Base-by-base conservation (phyloP, 2,797 vertebrate species). In the Coluber constrictor region DNA sequence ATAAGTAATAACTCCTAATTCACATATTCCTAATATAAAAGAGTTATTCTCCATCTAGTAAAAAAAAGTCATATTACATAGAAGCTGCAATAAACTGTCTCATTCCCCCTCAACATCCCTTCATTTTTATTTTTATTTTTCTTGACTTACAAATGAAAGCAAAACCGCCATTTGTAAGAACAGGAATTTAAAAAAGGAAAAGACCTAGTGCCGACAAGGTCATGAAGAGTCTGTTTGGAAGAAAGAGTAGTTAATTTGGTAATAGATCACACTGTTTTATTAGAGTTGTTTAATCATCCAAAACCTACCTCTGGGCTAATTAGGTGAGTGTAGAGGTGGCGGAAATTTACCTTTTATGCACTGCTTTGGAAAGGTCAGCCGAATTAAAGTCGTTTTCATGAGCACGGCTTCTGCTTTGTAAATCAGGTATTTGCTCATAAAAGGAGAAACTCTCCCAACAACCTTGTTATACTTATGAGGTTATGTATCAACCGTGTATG, bases 251-350 rank as follows among this genome's bases (percentile, higher is more conserved):
- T 90, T 92, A 89, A 90, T 86, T 92, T 92, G 86, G 18, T 87
- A 91, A 91, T 70, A 91, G 57, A 92, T 88, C 87, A 86, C 51
- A 79, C 57, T 94, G 47, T 63, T 93, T 92, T 95, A 90, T 92
- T 93, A 86, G 93, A 93, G 61, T 90, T 57, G 29, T 93, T 95
- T 93, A 66, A 92, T 94, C 56, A 91, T 59, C 87, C 87, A 93
- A 79, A 93, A 87, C 47, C 86, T 92, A 70, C 15, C 91, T 95
- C 43, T 90, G 90, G 66, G 87, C 63, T 92, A 94, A 94, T 93
- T 93, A 94, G 57, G n/a, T 60, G 57, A 93, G 90, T 86, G 55
- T 27, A 89, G 79, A 91, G 51, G 57, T 83, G 60, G 86, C 86
- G 51, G 56, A 91, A 91, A 91, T 93, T 87, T 93, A 91, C 47